Conservation (phyloP, 2,113 vertebrate genomes). For the Mus spicilegus region DNA sequence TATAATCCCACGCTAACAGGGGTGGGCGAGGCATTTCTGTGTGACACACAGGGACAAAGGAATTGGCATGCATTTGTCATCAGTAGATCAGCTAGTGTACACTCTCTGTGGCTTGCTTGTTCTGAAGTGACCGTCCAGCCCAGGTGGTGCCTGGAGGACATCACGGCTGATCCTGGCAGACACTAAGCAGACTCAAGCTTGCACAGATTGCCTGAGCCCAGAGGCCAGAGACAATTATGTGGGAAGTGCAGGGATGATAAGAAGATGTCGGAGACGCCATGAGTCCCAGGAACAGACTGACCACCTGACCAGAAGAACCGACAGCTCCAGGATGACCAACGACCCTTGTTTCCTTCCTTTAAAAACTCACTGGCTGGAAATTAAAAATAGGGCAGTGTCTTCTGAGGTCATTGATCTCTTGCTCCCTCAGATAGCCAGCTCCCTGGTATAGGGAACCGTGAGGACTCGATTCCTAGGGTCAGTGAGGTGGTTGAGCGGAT, state of each 20-base stretch:
- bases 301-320: not conserved
- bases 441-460: not conserved
- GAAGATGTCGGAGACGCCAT: accelerated
- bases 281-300: not conserved
- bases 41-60: not conserved
- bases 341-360: not conserved
- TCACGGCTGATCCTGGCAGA: not conserved
- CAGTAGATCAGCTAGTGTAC: not conserved
- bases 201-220: not conserved
- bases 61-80: not conserved
- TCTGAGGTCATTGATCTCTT: not conserved
- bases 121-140: not conserved
- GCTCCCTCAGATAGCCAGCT: not conserved
- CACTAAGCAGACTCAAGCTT: not conserved
- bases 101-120: not conserved
- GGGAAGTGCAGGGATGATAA: not conserved
- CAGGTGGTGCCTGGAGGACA: not conserved
- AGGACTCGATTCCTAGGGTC: not conserved
- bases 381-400: not conserved
- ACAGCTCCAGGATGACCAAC: not conserved
- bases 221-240: not conserved
- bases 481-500: not conserved
- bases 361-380: not conserved
- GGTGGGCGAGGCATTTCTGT: not conserved
- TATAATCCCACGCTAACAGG: not conserved